Evolutionary conservation across 1,140 invertebrate species (phyloP).

Genomic region (Meloidogyne floridensis): DNA sequence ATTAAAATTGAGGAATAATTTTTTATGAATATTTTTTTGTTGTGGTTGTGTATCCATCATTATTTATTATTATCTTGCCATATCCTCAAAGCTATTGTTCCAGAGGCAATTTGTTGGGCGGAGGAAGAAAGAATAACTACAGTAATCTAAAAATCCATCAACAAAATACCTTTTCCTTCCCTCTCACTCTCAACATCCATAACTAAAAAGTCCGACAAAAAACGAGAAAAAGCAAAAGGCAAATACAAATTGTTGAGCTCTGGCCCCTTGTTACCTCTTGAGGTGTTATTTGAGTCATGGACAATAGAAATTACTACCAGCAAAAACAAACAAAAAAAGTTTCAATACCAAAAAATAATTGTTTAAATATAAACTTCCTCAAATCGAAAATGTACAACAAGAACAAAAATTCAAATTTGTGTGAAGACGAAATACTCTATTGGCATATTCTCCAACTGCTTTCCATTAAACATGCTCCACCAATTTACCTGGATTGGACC

Average conservation of each 20-base stretch:
- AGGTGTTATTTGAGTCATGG: not conserved
- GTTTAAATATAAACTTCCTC: too few species aligned
- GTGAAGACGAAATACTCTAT: not conserved
- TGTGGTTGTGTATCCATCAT: not conserved
- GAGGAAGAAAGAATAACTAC: not conserved
- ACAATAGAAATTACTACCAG: not conserved
- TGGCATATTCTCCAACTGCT: not conserved
- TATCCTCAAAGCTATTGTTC: not conserved
- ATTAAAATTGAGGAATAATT: too few species aligned
- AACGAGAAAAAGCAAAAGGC: not conserved
- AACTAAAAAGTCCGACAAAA: not conserved
- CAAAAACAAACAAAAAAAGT: not conserved
- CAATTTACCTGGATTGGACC: not conserved
- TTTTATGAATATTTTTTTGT: too few species aligned
- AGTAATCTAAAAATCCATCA: not conserved
- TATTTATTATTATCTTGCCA: not conserved
- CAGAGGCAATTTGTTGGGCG: not conserved
- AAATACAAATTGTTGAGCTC: not conserved
- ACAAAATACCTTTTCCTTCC: not conserved
- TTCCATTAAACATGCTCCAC: not conserved
- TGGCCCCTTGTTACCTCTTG: not conserved
- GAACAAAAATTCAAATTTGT: too few species aligned
- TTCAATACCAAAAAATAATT: too few species aligned
- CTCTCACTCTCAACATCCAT: not conserved
- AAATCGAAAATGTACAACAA: too few species aligned